Conservation (phyloP, 2,888 invertebrate genomes). For the Caradrina clavipalpis region DNA sequence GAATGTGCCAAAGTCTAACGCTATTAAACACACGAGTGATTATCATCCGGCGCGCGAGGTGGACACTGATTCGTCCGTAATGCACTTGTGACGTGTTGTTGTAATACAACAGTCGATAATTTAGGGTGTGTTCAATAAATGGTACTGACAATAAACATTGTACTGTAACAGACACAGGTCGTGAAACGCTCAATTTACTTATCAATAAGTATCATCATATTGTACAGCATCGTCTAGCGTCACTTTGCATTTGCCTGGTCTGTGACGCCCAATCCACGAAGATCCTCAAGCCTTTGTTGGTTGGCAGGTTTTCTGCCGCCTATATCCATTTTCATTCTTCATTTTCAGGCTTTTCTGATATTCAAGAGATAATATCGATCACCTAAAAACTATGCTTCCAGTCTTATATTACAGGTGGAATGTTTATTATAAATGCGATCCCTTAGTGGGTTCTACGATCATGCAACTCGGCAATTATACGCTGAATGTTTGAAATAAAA, state of each 20-base stretch:
- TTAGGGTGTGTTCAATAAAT: conserved; percentile 36
- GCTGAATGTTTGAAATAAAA: conserved; percentile 29
- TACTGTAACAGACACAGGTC: neutral
- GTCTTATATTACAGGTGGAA: neutral
- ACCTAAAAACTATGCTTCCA: conserved; percentile 1
- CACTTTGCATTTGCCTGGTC: neutral
- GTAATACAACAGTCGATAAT: conserved; percentile 6
- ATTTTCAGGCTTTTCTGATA: too few relatives aligned
- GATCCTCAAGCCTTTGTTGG: neutral
- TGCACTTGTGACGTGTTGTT: conserved; percentile 10
- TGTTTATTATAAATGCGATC: conserved; percentile 35
- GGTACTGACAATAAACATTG: conserved; percentile 14
- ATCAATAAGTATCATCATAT: neutral
- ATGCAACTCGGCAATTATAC: conserved; percentile 44
- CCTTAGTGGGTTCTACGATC: conserved; percentile 25
- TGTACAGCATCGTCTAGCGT: neutral
- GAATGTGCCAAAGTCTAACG: conserved; percentile 35
- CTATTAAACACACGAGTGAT: conserved; percentile 34
- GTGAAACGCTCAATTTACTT: neutral
- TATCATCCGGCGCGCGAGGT: conserved; percentile 23
- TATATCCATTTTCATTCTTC: too few relatives aligned
- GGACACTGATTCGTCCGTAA: conserved; percentile 15
- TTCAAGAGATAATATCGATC: neutral
- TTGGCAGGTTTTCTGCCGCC: neutral
- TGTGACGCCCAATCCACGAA: neutral